A percentile compares a stretch with the other conserved stretches of the same genome.
Evolutionary conservation across 2,888 invertebrate species (phyloP).

Genomic region (Dryococelus australis): DNA sequence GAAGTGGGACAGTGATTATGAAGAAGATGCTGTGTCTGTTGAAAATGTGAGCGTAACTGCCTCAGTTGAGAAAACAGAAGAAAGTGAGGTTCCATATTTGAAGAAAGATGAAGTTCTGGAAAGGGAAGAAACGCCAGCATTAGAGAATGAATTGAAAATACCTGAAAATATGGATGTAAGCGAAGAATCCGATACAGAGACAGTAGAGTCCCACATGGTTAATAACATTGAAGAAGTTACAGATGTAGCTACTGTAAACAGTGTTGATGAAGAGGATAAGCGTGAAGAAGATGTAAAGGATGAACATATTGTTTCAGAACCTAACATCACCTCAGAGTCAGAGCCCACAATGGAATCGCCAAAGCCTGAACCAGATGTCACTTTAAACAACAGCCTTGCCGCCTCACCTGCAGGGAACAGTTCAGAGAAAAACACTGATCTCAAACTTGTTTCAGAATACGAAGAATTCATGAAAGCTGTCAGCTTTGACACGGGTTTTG

Average conservation of each 20-base stretch:
- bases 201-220: background rate
- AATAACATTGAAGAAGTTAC: background rate
- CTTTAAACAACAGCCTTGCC: background rate
- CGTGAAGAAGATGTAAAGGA: background rate
- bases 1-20: constrained; percentile 45
- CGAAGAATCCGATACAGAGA: background rate
- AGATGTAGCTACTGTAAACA: background rate
- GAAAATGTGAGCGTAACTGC: constrained; percentile 21
- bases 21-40: constrained; percentile 37
- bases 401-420: constrained; percentile 22
- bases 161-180: background rate
- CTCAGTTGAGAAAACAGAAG: constrained; percentile 4
- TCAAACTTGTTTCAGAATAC: constrained; percentile 61
- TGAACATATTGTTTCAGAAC: background rate
- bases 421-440: constrained; percentile 35
- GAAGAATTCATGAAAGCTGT: constrained; percentile 68
- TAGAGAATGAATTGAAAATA: background rate
- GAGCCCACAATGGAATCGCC: background rate
- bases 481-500: constrained; percentile 54
- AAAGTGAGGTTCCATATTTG: background rate
- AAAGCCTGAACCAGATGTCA: background rate
- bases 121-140: constrained; percentile 21
- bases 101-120: background rate
- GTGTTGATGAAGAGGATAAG: background rate
- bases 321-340: background rate